phyloP scores from a whole-genome alignment of 2,888 invertebrate species.

The Eremobia ochroleuca region DNA sequence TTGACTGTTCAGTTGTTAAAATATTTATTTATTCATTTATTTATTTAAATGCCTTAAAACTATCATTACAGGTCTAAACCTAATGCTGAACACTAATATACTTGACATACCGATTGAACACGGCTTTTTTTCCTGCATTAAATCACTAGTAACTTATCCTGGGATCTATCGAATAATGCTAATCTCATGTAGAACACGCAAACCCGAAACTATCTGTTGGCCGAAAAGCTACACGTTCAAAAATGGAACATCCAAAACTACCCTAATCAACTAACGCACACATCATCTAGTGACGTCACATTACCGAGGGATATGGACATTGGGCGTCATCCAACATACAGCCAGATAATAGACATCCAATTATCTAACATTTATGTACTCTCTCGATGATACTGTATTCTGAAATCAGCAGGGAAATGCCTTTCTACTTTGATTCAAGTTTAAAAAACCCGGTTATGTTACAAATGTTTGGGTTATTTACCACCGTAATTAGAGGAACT shows the following conservation, averaged over 20 bases:
- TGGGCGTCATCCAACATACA: slow-evolving; percentile 4
- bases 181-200: neutral
- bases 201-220: neutral
- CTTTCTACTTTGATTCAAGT: neutral
- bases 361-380: neutral
- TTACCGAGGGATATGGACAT: slow-evolving; percentile 15
- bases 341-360: slow-evolving; percentile 2
- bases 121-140: neutral
- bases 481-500: neutral
- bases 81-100: too few relatives aligned
- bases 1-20: neutral
- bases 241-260: neutral
- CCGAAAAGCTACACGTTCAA: neutral
- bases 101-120: too few relatives aligned
- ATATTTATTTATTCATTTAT: too few relatives aligned
- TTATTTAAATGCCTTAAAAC: too few relatives aligned
- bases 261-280: slow-evolving; percentile 5
- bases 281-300: neutral
- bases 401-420: neutral
- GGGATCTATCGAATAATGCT: neutral
- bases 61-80: too few relatives aligned
- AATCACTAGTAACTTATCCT: neutral
- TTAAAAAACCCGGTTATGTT: neutral
- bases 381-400: neutral
- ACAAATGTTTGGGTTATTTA: neutral